Conservation (phyloP, 2,113 vertebrate genomes). For the Lampris incognitus region DNA sequence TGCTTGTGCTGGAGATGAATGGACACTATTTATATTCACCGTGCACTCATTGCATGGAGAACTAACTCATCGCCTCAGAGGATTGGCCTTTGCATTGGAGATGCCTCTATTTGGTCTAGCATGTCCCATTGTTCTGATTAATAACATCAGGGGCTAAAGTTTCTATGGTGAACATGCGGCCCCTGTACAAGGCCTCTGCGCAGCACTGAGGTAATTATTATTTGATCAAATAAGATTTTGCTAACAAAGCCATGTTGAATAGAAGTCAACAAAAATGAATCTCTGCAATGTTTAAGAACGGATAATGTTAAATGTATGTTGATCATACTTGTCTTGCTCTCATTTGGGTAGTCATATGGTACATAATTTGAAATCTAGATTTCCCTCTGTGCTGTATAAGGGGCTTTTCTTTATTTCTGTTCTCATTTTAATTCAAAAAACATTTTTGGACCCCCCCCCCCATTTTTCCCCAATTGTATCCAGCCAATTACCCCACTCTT, state of each 20-base stretch:
- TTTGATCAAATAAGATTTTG: slow-evolving; percentile 16
- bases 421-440: too few species aligned
- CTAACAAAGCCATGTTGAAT: slow-evolving; percentile 12
- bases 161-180: slow-evolving; percentile 50
- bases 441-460: too few species aligned
- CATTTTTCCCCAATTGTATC: too few species aligned
- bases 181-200: slow-evolving; percentile 33
- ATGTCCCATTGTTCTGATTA: slow-evolving; percentile 57
- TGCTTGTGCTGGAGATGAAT: slow-evolving; percentile 59
- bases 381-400: too few species aligned
- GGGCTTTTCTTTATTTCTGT: too few species aligned
- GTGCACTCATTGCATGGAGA: slow-evolving; percentile 24
- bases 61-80: slow-evolving; percentile 46
- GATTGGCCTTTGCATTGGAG: slow-evolving; percentile 49
- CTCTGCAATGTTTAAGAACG: too few species aligned
- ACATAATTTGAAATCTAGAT: too few species aligned
- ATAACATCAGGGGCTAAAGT: slow-evolving; percentile 42
- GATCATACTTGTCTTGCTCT: too few species aligned
- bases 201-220: slow-evolving; percentile 36
- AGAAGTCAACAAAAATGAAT: not conserved
- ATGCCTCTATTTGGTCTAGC: slow-evolving; percentile 30
- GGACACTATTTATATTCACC: slow-evolving; percentile 59
- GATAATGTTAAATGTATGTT: too few species aligned
- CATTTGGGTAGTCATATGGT: too few species aligned
- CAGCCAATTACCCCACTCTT: too few species aligned